Evolutionary conservation across 1,140 invertebrate genomes (phyloP), one percentile per base, ranked within the genome.

Genomic region (Drosophila serrata): DNA sequence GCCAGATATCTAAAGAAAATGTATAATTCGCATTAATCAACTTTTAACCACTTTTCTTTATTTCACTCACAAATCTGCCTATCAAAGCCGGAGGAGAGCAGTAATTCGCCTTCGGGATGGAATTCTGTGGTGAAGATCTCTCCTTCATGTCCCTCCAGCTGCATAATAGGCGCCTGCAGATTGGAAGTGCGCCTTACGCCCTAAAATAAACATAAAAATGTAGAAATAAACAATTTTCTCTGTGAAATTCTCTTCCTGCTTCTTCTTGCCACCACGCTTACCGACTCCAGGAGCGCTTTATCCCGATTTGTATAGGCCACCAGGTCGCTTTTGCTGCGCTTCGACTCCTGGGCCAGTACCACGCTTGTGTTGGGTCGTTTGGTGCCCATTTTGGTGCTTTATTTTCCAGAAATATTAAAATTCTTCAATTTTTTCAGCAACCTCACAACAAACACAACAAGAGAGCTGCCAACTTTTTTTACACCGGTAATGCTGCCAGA

Each of bases 21-120:
- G 0, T 1, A 22, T 22, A 55, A 9, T 22, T 22, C 6, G 39
- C 9, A 29, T 51, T 19, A 33, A 51, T 4, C 1, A 2, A 35
- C 0, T 1, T 15, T 11, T 33, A 15, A 15, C 0, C 3, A 2
- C 7, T 31, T 7, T 17, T 15, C 1, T 6, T 5, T 15, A 37
- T 11, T 43, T 17, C 6, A 95, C 96, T 96, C 95, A 99, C 98
- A 98, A 75, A 99, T 98, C 93, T 98, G 96, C 92, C 98, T 94
- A 92, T 99, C 99, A 93, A 98, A 99, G n/a, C 99, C 99, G 37
- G 97, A 96, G 0, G 98, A 98, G 9, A 98, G 98, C 22, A 99
- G 93, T 91, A 98, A 96, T 79, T 97, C 96, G 24, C 99, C 99
- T 93, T 99, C 98, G 2, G 98, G 98, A 93, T 99, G 98, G 93